Evolutionary conservation across 2,113 vertebrate genomes (phyloP).

Genomic region (Nymphicus hollandicus): DNA sequence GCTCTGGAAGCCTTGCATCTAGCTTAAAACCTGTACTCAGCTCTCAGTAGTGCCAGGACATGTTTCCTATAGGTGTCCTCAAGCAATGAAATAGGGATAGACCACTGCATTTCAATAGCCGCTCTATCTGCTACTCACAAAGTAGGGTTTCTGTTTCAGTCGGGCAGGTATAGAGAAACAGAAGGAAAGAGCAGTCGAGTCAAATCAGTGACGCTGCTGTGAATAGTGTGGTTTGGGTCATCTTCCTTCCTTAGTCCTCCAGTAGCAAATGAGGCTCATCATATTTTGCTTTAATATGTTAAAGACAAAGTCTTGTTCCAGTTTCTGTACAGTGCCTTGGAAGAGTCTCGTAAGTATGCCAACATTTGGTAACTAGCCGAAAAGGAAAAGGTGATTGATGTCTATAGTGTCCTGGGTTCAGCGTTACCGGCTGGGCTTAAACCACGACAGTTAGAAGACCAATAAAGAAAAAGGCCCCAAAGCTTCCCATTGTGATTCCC

Average conservation of each 20-base stretch:
- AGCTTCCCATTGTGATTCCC: conserved; percentile 14
- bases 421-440: background rate
- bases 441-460: background rate
- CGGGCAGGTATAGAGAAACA: background rate
- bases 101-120: conserved; percentile 32
- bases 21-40: background rate
- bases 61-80: conserved; percentile 16
- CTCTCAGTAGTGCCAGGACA: background rate
- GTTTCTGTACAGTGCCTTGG: conserved; percentile 37
- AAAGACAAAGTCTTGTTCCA: conserved; percentile 1
- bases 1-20: background rate
- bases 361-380: conserved; percentile 30
- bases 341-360: conserved; percentile 23
- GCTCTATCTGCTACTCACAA: background rate
- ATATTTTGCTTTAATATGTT: conserved; percentile 20
- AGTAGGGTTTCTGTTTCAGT: conserved; percentile 15
- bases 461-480: background rate
- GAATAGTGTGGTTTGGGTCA: background rate
- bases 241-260: conserved; percentile 23
- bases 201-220: background rate
- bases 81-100: conserved; percentile 28
- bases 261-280: conserved; percentile 17
- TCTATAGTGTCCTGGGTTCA: background rate
- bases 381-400: conserved; percentile 15
- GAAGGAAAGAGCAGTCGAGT: background rate